phyloP scores from a whole-genome alignment of 1,140 invertebrate genomes.

The Drosophila mayri region DNA sequence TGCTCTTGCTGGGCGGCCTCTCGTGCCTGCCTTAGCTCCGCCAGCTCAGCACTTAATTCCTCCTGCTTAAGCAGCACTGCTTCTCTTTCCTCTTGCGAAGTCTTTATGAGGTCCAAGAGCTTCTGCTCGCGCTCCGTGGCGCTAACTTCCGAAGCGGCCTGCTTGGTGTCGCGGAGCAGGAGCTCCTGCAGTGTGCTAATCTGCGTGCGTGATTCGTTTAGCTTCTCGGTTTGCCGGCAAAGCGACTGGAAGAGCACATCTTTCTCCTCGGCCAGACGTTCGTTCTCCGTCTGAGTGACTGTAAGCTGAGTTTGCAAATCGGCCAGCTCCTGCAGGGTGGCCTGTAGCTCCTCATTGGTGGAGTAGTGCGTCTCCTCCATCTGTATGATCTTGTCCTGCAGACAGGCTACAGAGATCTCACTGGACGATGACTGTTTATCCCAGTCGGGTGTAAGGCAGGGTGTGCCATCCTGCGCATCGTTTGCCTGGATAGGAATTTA shows the following conservation, averaged over 20 bases:
- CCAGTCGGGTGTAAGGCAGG: slow-evolving; percentile 91
- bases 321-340: slow-evolving; percentile 95
- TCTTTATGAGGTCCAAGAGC: slow-evolving; percentile 93
- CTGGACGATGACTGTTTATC: slow-evolving; percentile 95
- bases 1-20: slow-evolving; percentile 87
- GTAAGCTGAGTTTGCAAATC: slow-evolving; percentile 94
- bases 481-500: slow-evolving; percentile 37
- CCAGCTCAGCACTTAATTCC: slow-evolving; percentile 90
- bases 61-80: slow-evolving; percentile 91
- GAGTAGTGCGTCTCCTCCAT: slow-evolving; percentile 88
- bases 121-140: slow-evolving; percentile 92
- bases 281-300: slow-evolving; percentile 95
- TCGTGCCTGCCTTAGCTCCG: slow-evolving; percentile 85
- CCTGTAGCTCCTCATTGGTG: slow-evolving; percentile 98
- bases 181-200: slow-evolving; percentile 90
- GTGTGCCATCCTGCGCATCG: slow-evolving; percentile 85
- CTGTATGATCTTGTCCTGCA: slow-evolving; percentile 96
- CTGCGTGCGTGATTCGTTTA: slow-evolving; percentile 92
- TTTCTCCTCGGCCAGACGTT: slow-evolving; percentile 94
- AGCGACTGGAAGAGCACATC: slow-evolving; percentile 95
- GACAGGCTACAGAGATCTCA: slow-evolving; percentile 95
- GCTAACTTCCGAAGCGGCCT: slow-evolving; percentile 87
- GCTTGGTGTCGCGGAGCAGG: slow-evolving; percentile 87
- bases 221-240: slow-evolving; percentile 95
- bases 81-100: slow-evolving; percentile 92